Percentiles rank a stretch among this genome's conserved stretches.
Conservation (phyloP, 2,888 invertebrate genomes). For the Xanthorhoe spadicearia region DNA sequence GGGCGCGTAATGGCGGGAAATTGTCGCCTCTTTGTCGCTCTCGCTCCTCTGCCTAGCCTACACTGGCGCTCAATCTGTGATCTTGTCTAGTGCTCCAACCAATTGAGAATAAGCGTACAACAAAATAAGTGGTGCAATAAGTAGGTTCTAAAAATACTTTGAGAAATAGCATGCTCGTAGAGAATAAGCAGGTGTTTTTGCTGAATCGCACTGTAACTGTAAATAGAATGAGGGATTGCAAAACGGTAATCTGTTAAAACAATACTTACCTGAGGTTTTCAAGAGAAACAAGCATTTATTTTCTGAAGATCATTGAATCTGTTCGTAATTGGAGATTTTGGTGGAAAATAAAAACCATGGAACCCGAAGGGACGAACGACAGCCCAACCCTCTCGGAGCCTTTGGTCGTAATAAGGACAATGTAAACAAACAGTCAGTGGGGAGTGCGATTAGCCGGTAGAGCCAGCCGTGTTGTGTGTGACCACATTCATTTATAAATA, state of each 20-base stretch:
- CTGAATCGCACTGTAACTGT: too few relatives aligned
- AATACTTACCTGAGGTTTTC: too few relatives aligned
- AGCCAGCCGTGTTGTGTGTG: too few relatives aligned
- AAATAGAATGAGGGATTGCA: not conserved
- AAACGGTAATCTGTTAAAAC: not conserved
- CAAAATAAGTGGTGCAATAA: not conserved
- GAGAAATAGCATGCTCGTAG: not conserved
- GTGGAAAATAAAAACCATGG: not conserved
- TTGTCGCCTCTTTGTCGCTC: conserved; percentile 30
- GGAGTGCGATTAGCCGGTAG: conserved; percentile 12
- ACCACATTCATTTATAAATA: too few relatives aligned
- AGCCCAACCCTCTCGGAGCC: not conserved
- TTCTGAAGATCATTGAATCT: not conserved
- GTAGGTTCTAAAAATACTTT: not conserved
- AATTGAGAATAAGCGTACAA: not conserved
- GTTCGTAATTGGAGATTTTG: not conserved
- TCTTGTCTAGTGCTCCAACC: not conserved
- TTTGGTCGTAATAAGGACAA: conserved; percentile 4
- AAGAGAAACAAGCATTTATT: not conserved
- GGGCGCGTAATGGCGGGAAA: conserved; percentile 27
- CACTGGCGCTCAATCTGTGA: not conserved
- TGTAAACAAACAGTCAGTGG: conserved; percentile 13
- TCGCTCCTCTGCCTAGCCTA: not conserved
- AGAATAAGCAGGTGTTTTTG: not conserved
- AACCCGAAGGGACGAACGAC: not conserved